Conservation (phyloP, 1,140 invertebrate genomes). For the Diorhabda sublineata region DNA sequence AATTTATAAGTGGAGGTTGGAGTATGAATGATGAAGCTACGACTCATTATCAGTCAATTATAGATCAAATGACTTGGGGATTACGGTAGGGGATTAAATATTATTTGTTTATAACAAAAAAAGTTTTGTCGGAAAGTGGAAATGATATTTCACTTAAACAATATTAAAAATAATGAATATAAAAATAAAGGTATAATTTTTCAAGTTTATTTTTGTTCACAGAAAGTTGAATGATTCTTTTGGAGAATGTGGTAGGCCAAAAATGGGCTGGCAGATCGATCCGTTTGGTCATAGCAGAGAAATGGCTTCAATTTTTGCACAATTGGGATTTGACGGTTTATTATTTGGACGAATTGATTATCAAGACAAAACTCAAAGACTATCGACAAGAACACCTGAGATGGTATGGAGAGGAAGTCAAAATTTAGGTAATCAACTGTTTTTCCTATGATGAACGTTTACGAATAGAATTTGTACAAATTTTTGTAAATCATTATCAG, state of each 20-base stretch:
- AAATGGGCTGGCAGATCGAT: constrained; percentile 71
- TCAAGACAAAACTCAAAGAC: constrained; percentile 63
- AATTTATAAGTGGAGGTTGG: constrained; percentile 72
- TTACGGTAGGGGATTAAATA: constrained; percentile 47
- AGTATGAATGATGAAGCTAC: constrained; percentile 81
- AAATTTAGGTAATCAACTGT: constrained; percentile 46
- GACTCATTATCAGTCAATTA: constrained; percentile 76
- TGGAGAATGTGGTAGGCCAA: constrained; percentile 61
- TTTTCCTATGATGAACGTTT: too few species aligned
- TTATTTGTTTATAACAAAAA: too few species aligned
- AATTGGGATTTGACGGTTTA: constrained; percentile 68
- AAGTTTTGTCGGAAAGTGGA: too few species aligned
- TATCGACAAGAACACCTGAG: constrained; percentile 65
- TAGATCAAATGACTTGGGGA: constrained; percentile 75
- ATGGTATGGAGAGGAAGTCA: constrained; percentile 72
- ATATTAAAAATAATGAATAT: constrained; percentile 35
- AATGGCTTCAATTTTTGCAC: constrained; percentile 65
- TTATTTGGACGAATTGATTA: constrained; percentile 74
- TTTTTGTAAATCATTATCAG: too few species aligned
- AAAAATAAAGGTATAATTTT: too few species aligned
- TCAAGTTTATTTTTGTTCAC: not conserved
- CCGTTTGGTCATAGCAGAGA: constrained; percentile 73
- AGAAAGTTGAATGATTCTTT: constrained; percentile 53
- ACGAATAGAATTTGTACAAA: too few species aligned
- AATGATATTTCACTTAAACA: too few species aligned